phyloP scores from a whole-genome alignment of 1,140 invertebrate genomes.

The Halictus rubicundus region DNA sequence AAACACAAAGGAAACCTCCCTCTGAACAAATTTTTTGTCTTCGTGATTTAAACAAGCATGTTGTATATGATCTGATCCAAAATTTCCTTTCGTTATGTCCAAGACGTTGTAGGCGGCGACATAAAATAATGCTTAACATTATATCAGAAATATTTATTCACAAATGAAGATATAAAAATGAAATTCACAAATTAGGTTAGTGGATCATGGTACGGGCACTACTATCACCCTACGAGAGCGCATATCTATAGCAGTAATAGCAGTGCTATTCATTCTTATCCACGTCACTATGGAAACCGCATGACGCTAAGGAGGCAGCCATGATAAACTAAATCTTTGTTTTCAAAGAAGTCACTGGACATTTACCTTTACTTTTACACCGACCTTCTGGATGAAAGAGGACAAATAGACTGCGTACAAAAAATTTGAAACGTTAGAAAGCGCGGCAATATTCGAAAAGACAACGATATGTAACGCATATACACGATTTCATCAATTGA shows the following conservation, averaged over 20 bases:
- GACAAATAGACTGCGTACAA: too few relatives aligned
- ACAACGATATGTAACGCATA: too few relatives aligned
- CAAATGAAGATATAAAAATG: conserved; percentile 27
- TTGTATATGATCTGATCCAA: conserved; percentile 32
- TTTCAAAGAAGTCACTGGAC: too few relatives aligned
- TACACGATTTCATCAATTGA: too few relatives aligned
- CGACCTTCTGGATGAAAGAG: too few relatives aligned
- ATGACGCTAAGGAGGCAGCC: too few relatives aligned
- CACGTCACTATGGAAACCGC: too few relatives aligned
- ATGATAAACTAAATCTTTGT: too few relatives aligned
- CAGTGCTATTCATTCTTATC: too few relatives aligned
- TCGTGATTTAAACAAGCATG: conserved; percentile 20
- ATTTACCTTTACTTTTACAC: too few relatives aligned
- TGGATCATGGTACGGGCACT: conserved; percentile 4
- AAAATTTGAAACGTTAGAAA: too few relatives aligned
- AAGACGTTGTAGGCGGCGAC: conserved; percentile 5
- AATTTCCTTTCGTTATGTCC: conserved; percentile 1
- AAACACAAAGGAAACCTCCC: conserved; percentile 24
- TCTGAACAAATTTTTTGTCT: conserved; percentile 51
- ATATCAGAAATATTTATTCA: conserved; percentile 40
- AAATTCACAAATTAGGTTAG: conserved; percentile 37
- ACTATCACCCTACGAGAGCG: not conserved
- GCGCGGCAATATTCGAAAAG: too few relatives aligned
- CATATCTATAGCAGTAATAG: not conserved
- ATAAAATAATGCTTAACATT: conserved; percentile 57